phyloP scores from a whole-genome alignment of 2,113 vertebrate genomes.

The Mustelus asterias region DNA sequence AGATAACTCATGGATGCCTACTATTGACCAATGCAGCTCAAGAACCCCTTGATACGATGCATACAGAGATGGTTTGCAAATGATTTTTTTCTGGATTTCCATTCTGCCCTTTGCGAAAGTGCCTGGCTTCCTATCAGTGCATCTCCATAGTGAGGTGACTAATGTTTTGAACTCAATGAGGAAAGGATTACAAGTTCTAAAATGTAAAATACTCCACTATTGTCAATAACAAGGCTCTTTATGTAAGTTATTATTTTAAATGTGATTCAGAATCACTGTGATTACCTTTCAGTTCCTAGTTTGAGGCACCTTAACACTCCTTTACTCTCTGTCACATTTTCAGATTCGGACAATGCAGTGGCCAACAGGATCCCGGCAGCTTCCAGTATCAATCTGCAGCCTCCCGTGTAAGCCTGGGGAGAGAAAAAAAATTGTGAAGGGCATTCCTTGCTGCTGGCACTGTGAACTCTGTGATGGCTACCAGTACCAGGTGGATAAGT shows the following conservation, averaged over 20 bases:
- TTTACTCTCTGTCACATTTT: not conserved
- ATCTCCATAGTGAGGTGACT: not conserved
- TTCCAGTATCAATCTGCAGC: conserved; percentile 86
- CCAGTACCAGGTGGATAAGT: conserved; percentile 88
- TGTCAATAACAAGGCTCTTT: not conserved
- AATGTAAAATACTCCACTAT: not conserved
- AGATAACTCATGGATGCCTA: too few species aligned
- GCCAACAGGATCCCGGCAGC: conserved; percentile 66
- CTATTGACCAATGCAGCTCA: not conserved
- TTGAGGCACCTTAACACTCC: not conserved
- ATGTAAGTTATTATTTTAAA: not conserved
- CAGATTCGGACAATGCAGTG: conserved; percentile 82
- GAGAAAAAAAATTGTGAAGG: conserved; percentile 88
- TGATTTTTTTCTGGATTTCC: not conserved
- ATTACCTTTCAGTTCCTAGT: not conserved
- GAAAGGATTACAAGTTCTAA: not conserved
- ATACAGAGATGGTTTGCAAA: not conserved
- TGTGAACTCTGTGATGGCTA: conserved; percentile 90
- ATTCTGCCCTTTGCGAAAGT: not conserved
- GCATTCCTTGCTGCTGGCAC: conserved; percentile 93
- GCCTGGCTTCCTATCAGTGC: not conserved
- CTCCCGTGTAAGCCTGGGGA: conserved; percentile 81
- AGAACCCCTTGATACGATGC: not conserved
- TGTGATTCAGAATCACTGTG: not conserved
- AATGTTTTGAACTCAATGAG: not conserved